Evolutionary conservation across 2,888 invertebrate genomes (phyloP), one percentile per base, ranked within the genome.

Genomic region (Plebejus anna): DNA sequence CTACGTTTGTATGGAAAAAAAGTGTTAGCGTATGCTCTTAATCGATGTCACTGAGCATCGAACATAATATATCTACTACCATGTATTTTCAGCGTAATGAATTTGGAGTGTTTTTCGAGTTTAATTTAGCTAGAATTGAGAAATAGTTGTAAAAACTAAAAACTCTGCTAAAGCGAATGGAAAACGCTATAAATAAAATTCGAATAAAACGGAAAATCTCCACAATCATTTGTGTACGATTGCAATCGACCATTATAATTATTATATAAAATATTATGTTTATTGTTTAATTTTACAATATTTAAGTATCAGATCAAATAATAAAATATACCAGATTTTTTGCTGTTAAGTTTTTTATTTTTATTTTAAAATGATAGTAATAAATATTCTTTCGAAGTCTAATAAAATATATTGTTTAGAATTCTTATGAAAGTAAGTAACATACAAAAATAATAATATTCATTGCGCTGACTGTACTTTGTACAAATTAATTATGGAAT

Each of bases 401-500:
- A 22, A 22, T 22, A 7, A 61, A 6, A 9, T 61, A 32, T 28
- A 9, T 66, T 4, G 11, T 66, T 16, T 32, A 66, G 11, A 66
- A 32, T 66, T 5, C 5, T 16, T 66, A 66, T 11, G 0, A 22
- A 61, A 22, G 9, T 1, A 61, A 61, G 22, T 2, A 66, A 13
- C 66, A 13, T 32, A 47, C 9, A 47, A 47, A 5, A 1, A 61
- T 5, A 22, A 22, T 32, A 73, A 16, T 16, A 55, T 55, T 73
- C 4, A 73, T 73, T 73, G 16, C 51, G 73, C 73, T 73, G 73
- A 73, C 16, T 55, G 1, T 73, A 73, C 73, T 36, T 55, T 73
- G 73, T 73, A 73, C 55, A 73, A 73, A 72, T 28, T 55, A 32
- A 55, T 5, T 6, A 73, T 16, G 16, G 55, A 55, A 16, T 55